Conservation (phyloP, 2,888 invertebrate species). For the Mythimna loreyi region DNA sequence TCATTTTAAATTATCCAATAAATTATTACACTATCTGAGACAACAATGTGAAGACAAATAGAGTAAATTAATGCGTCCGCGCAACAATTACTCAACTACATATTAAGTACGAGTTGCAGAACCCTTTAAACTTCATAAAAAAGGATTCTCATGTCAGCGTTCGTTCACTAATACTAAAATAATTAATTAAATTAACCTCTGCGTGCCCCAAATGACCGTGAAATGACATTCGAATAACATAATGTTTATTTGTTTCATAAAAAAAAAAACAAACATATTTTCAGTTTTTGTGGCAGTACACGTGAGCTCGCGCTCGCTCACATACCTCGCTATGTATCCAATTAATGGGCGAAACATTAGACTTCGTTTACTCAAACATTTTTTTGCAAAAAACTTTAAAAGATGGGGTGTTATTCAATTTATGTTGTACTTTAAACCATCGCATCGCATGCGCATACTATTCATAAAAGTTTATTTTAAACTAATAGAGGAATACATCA, state of each 20-base stretch:
- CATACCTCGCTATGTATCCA: constrained; percentile 61
- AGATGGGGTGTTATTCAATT: constrained; percentile 69
- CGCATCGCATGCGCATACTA: constrained; percentile 64
- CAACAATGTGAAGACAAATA: constrained; percentile 56
- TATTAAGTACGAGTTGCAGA: constrained; percentile 30
- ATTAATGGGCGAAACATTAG: constrained; percentile 68
- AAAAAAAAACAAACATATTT: constrained; percentile 53
- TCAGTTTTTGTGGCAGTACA: constrained; percentile 67
- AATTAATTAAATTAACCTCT: constrained; percentile 67
- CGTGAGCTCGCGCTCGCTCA: constrained; percentile 64
- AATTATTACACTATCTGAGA: constrained; percentile 33
- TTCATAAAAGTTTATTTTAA: constrained; percentile 66
- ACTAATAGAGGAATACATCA: constrained; percentile 70
- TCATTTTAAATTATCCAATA: constrained; percentile 39
- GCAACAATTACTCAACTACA: constrained; percentile 44
- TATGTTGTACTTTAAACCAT: constrained; percentile 63
- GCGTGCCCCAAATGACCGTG: constrained; percentile 78
- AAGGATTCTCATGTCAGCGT: constrained; percentile 33
- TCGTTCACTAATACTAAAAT: constrained; percentile 46
- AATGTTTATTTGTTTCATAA: constrained; percentile 57
- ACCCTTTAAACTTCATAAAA: constrained; percentile 48
- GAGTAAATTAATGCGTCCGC: constrained; percentile 33
- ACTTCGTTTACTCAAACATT: constrained; percentile 66
- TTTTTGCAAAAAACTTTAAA: constrained; percentile 68
- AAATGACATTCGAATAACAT: constrained; percentile 78